Conservation (phyloP, 2,888 invertebrate genomes). For the Cremastinae sp. region DNA sequence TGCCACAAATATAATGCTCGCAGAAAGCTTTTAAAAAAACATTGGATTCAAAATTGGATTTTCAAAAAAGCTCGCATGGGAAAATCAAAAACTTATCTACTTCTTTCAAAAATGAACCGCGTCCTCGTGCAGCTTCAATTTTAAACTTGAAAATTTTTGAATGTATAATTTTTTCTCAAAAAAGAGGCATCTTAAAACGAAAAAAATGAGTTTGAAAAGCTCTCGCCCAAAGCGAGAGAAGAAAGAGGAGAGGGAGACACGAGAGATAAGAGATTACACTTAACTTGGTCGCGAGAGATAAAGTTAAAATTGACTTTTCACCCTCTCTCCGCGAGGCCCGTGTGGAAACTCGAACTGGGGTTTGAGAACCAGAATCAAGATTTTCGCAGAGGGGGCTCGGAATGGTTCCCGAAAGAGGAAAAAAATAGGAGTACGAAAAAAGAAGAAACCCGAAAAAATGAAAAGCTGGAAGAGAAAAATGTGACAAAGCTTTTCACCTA, state of each 20-base stretch:
- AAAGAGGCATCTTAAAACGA: not conserved
- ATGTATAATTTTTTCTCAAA: no score
- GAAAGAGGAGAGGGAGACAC: conserved; percentile 1
- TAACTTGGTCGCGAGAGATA: conserved; percentile 63
- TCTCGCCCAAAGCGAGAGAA: conserved; percentile 11
- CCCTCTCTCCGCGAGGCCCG: no score
- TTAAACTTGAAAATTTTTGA: no score
- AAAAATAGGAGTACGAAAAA: conserved; percentile 21
- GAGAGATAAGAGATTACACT: not conserved
- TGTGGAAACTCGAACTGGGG: not conserved
- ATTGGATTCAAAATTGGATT: no score
- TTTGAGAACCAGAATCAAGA: conserved; percentile 28
- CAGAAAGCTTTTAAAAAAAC: no score
- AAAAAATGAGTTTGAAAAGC: conserved; percentile 28
- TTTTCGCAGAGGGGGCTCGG: conserved; percentile 44
- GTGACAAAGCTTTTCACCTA: no score
- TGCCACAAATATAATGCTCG: no score
- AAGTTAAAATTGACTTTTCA: conserved; percentile 77
- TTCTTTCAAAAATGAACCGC: no score
- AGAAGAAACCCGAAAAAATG: conserved; percentile 3
- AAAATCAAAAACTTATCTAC: no score
- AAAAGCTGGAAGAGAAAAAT: no score
- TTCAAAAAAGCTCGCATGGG: no score
- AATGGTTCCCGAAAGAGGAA: conserved; percentile 26
- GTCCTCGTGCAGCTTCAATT: no score